These are phyloP conservation scores for Alviniconcha marisindica DNA, from an alignment of 1,140 invertebrate genomes.

Conservation along the genomic window DNA sequence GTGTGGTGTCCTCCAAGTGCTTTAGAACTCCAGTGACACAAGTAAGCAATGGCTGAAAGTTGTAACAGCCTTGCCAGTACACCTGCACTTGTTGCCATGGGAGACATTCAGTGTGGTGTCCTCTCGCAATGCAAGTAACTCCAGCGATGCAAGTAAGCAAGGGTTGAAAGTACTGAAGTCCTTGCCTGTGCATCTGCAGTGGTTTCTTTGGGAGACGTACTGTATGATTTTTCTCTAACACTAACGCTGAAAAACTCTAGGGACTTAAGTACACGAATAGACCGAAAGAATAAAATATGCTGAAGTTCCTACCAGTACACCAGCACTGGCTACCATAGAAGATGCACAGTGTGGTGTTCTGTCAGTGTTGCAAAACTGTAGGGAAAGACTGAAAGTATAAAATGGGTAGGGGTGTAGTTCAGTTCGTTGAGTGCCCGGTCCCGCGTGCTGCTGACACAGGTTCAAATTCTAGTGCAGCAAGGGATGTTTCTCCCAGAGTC, in stretches of 20 bases:
- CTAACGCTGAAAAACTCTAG: constrained; percentile 80
- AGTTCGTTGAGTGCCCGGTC: too few relatives aligned
- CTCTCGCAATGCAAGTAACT: constrained; percentile 83
- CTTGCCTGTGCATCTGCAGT: constrained; percentile 84
- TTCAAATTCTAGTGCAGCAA: too few relatives aligned
- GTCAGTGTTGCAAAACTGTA: too few relatives aligned
- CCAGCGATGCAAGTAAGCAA: constrained; percentile 78
- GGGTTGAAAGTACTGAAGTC: too few relatives aligned
- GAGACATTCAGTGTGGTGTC: constrained; percentile 91
- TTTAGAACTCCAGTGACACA: constrained; percentile 79
- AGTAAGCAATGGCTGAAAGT: constrained; percentile 76
- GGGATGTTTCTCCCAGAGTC: too few relatives aligned
- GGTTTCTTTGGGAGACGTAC: constrained; percentile 88
- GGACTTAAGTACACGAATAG: constrained; percentile 78
- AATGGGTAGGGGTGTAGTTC: too few relatives aligned
- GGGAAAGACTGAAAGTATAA: too few relatives aligned
- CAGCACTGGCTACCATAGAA: constrained; percentile 85
- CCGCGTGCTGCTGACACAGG: too few relatives aligned
- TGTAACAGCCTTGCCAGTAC: constrained; percentile 86
- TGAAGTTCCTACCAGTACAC: constrained; percentile 84
- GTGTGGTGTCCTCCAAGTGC: constrained; percentile 87
- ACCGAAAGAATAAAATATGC: too few relatives aligned
- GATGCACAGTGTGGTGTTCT: constrained; percentile 91
- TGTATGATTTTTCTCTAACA: constrained; percentile 90
- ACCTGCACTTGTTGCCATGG: constrained; percentile 84